Percentiles rank a stretch among this genome's conserved stretches.
phyloP scores from a whole-genome alignment of 1,140 invertebrate genomes.

The Stenopsyche tienmushanensis region DNA sequence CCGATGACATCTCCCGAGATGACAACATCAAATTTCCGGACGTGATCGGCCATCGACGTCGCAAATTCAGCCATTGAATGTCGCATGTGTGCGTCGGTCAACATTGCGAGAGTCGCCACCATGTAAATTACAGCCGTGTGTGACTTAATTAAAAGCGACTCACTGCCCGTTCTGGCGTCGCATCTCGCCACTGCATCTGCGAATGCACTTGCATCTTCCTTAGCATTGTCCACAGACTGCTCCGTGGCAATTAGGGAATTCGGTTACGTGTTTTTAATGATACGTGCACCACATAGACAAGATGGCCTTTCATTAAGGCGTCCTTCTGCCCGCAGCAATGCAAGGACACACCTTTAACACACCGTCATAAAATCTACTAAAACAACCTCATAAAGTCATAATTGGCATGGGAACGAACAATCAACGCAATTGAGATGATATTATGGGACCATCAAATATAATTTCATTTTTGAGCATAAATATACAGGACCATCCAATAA shows the following conservation, averaged over 20 bases:
- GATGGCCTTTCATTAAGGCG: background rate
- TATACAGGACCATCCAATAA: too few relatives aligned
- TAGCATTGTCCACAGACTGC: background rate
- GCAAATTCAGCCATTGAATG: background rate
- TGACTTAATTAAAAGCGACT: slow-evolving; percentile 18
- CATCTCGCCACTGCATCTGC: background rate
- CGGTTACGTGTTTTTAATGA: slow-evolving; percentile 12
- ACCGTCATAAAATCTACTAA: too few relatives aligned
- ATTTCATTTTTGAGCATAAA: too few relatives aligned
- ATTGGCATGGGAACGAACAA: too few relatives aligned
- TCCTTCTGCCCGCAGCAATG: background rate
- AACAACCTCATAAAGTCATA: too few relatives aligned
- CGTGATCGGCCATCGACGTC: background rate
- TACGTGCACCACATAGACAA: background rate
- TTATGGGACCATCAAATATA: too few relatives aligned
- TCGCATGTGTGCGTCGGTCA: background rate
- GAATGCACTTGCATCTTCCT: background rate
- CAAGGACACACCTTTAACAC: too few relatives aligned
- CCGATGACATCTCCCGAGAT: slow-evolving; percentile 3
- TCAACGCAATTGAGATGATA: too few relatives aligned
- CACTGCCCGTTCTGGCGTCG: background rate
- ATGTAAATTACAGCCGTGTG: slow-evolving; percentile 4
- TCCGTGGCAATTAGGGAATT: slow-evolving; percentile 3
- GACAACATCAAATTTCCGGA: background rate
- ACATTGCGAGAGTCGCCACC: background rate